phyloP scores from a whole-genome alignment of 2,888 invertebrate species.

The Synergus itoensis region DNA sequence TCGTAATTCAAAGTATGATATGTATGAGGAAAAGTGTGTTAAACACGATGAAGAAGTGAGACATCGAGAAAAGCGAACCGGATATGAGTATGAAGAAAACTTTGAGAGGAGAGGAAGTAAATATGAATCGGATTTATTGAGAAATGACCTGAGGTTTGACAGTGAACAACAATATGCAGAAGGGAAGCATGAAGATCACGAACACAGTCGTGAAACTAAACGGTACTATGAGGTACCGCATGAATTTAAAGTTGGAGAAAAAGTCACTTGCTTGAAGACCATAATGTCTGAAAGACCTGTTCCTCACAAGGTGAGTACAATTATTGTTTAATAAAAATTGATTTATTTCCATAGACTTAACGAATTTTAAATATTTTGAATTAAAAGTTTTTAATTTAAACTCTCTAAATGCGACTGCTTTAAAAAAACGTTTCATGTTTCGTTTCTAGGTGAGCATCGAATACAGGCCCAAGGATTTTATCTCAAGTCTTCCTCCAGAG shows the following conservation, averaged over 20 bases:
- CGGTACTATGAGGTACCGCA: conserved; percentile 70
- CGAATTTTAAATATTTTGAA: background rate
- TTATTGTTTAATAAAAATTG: background rate
- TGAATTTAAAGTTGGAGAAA: conserved; percentile 78
- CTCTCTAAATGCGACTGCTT: background rate
- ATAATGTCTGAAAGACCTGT: conserved; percentile 76
- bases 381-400: background rate
- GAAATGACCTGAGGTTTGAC: conserved; percentile 12
- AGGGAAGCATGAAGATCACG: conserved; percentile 50
- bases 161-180: conserved; percentile 50
- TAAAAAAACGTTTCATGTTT: background rate
- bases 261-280: conserved; percentile 76
- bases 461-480: conserved; percentile 75
- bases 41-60: conserved; percentile 57
- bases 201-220: conserved; percentile 62
- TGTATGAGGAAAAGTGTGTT: conserved; percentile 64
- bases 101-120: conserved; percentile 70
- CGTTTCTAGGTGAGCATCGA: conserved; percentile 73
- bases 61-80: conserved; percentile 61
- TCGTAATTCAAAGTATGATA: conserved; percentile 64
- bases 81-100: conserved; percentile 68
- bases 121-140: conserved; percentile 64
- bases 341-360: background rate
- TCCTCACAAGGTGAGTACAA: conserved; percentile 74
- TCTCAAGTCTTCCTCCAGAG: conserved; percentile 76